phyloP scores from a whole-genome alignment of 1,140 invertebrate genomes.

The Drosophila athabasca region DNA sequence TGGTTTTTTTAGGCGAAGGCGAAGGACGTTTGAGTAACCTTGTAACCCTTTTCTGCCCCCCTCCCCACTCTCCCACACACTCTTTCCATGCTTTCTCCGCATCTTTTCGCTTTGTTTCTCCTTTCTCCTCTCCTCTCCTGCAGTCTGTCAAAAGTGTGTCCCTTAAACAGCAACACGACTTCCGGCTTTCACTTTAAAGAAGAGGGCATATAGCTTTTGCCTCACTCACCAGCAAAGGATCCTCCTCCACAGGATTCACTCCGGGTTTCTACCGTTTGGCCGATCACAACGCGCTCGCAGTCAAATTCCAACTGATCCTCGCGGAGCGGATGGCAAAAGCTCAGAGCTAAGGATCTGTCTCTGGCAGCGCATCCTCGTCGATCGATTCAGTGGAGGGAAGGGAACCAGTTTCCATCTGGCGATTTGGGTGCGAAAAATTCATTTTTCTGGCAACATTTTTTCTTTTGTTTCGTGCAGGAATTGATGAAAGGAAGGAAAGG shows the following conservation, averaged over 20 bases:
- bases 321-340: slow-evolving; percentile 27
- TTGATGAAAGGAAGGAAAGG: slow-evolving; percentile 69
- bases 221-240: slow-evolving; percentile 17
- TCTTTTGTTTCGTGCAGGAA: slow-evolving; percentile 67
- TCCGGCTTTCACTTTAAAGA: slow-evolving; percentile 42
- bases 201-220: not conserved
- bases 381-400: not conserved
- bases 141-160: slow-evolving; percentile 60
- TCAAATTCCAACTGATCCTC: slow-evolving; percentile 69
- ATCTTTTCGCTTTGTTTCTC: not conserved
- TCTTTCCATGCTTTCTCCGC: slow-evolving; percentile 15
- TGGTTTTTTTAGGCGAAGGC: slow-evolving; percentile 68
- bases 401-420: slow-evolving; percentile 52
- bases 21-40: slow-evolving; percentile 83
- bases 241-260: not conserved
- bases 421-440: slow-evolving; percentile 38
- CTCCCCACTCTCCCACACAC: too few relatives aligned
- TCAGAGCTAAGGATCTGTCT: slow-evolving; percentile 13
- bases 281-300: slow-evolving; percentile 65
- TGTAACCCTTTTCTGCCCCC: slow-evolving; percentile 75
- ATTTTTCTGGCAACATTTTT: slow-evolving; percentile 61
- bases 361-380: slow-evolving; percentile 4
- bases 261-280: slow-evolving; percentile 9
- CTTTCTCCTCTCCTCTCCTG: slow-evolving; percentile 37
- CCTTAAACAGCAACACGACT: slow-evolving; percentile 56